Percentiles rank a stretch among this genome's conserved stretches.
phyloP scores from a whole-genome alignment of 2,113 vertebrate species.

The Dasyurus viverrinus region DNA sequence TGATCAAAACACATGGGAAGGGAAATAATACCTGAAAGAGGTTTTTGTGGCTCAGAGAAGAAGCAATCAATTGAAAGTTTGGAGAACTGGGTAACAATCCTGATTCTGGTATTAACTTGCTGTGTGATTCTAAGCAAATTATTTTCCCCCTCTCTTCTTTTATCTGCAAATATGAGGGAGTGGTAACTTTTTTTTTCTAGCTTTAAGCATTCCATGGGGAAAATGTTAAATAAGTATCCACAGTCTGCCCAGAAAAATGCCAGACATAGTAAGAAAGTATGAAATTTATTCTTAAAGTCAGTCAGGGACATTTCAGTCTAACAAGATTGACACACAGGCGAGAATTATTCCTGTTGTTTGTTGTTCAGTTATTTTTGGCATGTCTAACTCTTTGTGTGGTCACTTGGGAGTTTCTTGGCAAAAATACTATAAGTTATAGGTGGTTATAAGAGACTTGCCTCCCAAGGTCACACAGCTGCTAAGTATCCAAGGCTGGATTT shows the following conservation, averaged over 20 bases:
- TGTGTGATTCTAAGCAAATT: not conserved
- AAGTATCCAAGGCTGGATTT: not conserved
- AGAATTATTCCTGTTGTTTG: not conserved
- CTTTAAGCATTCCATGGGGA: not conserved
- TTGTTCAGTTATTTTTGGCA: not conserved
- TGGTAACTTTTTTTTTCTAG: not conserved
- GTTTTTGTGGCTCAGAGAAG: not conserved
- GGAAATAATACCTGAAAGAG: not conserved
- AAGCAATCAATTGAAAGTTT: not conserved
- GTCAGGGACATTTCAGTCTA: not conserved
- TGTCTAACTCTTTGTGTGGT: not conserved
- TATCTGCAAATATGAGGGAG: not conserved
- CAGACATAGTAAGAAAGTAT: not conserved
- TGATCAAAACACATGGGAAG: not conserved
- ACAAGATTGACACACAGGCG: not conserved
- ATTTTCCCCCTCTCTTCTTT: not conserved
- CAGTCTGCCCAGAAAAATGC: not conserved
- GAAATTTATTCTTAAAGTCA: not conserved
- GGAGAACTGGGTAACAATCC: not conserved
- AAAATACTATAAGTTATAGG: not conserved
- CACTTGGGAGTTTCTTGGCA: not conserved
- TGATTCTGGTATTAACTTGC: not conserved
- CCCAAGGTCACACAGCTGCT: not conserved
- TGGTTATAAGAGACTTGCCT: not conserved
- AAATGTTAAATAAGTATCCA: not conserved